Conservation (phyloP, 2,113 vertebrate genomes). For the Furnarius figulus region DNA sequence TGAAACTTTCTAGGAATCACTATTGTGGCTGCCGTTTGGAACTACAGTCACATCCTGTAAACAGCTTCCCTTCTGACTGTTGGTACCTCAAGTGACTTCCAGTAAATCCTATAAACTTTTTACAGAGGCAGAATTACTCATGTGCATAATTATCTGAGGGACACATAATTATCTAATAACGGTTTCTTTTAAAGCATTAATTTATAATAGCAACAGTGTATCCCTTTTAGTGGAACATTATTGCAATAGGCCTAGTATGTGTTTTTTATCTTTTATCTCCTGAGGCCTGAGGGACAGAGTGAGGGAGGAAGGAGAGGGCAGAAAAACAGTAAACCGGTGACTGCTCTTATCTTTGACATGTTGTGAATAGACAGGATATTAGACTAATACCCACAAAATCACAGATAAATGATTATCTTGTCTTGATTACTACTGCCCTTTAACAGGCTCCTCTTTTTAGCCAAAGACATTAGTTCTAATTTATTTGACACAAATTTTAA, state of each 20-base stretch:
- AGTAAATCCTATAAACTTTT: conserved; percentile 3
- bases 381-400: conserved; percentile 79
- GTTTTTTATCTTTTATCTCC: conserved; percentile 76
- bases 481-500: conserved; percentile 75
- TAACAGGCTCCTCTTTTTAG: conserved; percentile 65
- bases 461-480: conserved; percentile 71
- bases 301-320: conserved; percentile 68
- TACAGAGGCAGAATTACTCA: background rate
- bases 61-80: background rate
- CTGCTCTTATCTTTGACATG: conserved; percentile 82
- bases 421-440: conserved; percentile 76
- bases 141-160: conserved; percentile 23
- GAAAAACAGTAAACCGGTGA: conserved; percentile 80
- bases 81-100: background rate
- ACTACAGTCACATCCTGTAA: background rate
- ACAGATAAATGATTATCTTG: conserved; percentile 80
- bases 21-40: background rate
- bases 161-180: conserved; percentile 8
- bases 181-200: conserved; percentile 31
- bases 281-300: conserved; percentile 58
- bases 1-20: background rate
- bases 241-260: conserved; percentile 70
- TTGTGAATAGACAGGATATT: conserved; percentile 78
- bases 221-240: conserved; percentile 76
- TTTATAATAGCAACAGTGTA: conserved; percentile 62